Base-by-base conservation (phyloP, 2,888 invertebrate genomes). In the Fragum fragum region DNA sequence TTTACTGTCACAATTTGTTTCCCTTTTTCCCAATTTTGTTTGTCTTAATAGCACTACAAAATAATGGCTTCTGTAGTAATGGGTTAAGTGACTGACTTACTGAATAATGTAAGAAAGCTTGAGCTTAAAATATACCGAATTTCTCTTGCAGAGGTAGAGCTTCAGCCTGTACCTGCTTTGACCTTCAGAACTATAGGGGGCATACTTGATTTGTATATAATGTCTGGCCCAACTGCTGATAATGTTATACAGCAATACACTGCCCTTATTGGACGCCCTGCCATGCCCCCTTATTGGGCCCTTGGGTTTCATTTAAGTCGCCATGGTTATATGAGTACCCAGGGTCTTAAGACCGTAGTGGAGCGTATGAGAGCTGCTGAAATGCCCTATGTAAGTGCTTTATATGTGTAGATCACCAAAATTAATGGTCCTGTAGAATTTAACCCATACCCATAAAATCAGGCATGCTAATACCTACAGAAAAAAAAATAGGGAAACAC, bases 241-340 rank as follows among this genome's bases (percentile, higher is more conserved):
- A 94, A 95, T 61, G 95, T 96, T 5, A 91, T 95, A 29, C 86
- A 90, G 47, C 91, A 91, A 73, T 92, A 91, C 83, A 90, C 91
- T 39, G 87, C 87, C 74, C 87, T 92, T 52, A 88, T 92, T 80
- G 92, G 92, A 73, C 87, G 81, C 14, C 79, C 91, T 6, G 90
- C 90, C 76, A 90, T 93, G 90, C 92, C 92, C 18, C 93, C 93
- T n/a, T 92, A 97, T 93, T 98, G 98, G 98, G 95, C 97, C 1
- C 95, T 98, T 0, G 98, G 98, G 0, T 98, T 97, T 94, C 98
- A 98, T 95, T 95, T 98, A 57, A 97, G 97, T 95, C 96, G 96
- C 96, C 96, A 88, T 86, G 93, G 92, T 7, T 92, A 90, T 68
- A 76, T 76, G 53, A 88, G 88, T 26, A 81, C 81, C 1, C 79